Evolutionary conservation across 2,888 invertebrate genomes (phyloP), one percentile per base, ranked within the genome.

Genomic region (Ditylenchus weischeri): DNA sequence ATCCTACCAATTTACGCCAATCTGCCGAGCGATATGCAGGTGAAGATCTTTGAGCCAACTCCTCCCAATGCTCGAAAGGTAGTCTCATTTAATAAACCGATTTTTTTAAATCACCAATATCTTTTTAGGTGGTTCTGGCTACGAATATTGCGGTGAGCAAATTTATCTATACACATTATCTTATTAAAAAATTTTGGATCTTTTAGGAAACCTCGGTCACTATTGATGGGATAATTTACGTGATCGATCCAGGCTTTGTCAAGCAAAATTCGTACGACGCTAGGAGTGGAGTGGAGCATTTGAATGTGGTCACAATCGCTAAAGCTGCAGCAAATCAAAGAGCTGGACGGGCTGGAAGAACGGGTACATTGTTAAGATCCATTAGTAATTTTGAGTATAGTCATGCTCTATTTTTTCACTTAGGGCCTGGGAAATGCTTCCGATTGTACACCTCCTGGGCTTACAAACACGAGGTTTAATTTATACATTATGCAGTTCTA

Each of bases 231-330:
- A 98, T 98, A 73, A 90, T 93, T 70, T 99, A 93, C 85, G 98
- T 98, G 0, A 94, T 98, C 75, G 98, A 98, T 86, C 94, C 96
- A n/a, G 98, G 98, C 0, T 99, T 95, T 86, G 92, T 93, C 59
- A 98, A 98, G 84, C 95, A 96, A 85, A 74, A 70, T 23, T 93
- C 94, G 85, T 99, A 94, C 83, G 88, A 96, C 86, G 93, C 96
- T 0, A 88, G 93, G 76, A 94, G 94, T 0, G 96, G 96, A 35
- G 96, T 99, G 92, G 96, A 98, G 84, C 94, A 94, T 76, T 87
- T 99, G 69, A 91, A 93, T 86, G 93, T 98, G 5, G 93, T 93
- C n/a, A 96, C 96, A 4, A 94, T 84, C 86, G 76, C 69, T n/a
- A 71, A 85, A 83, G 87, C 87, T 11, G 95, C 95, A 57, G 95